Conservation (phyloP, 2,797 vertebrate genomes). For the Lemur catta region DNA sequence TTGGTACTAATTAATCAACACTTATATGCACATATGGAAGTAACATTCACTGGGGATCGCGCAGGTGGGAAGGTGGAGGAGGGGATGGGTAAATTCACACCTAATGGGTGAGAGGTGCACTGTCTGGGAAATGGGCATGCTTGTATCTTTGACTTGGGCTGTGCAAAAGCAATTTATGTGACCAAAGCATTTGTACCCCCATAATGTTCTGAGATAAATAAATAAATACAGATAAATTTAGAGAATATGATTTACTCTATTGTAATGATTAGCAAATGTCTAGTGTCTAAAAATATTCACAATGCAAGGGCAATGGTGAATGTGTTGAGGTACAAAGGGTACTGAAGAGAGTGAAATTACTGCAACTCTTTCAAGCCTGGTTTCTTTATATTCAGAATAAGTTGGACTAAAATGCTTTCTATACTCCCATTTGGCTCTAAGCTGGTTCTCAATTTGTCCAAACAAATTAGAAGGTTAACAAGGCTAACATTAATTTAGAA, state of each 20-base stretch:
- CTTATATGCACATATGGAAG: no score
- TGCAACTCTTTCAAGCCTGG: neutral
- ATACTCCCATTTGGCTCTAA: neutral
- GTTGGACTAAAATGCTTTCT: neutral
- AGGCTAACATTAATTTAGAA: neutral
- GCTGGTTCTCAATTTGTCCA: neutral
- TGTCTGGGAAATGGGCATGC: no score
- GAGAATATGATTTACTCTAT: neutral
- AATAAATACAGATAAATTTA: neutral
- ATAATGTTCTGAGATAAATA: no score
- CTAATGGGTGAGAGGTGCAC: no score
- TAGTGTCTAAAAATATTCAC: neutral
- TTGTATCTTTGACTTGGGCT: no score
- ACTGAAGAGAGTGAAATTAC: neutral
- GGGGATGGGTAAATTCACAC: no score
- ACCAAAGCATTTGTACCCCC: no score
- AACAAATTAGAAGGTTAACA: neutral
- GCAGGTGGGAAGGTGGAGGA: no score
- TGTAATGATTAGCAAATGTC: neutral
- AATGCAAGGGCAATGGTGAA: neutral
- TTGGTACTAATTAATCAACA: no score
- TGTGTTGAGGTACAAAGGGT: neutral
- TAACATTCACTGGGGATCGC: no score
- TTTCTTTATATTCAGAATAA: neutral
- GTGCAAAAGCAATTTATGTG: no score